A percentile compares a stretch with the other conserved stretches of the same genome.
phyloP scores from a whole-genome alignment of 2,113 vertebrate species.

The Protobothrops mucrosquamatus region DNA sequence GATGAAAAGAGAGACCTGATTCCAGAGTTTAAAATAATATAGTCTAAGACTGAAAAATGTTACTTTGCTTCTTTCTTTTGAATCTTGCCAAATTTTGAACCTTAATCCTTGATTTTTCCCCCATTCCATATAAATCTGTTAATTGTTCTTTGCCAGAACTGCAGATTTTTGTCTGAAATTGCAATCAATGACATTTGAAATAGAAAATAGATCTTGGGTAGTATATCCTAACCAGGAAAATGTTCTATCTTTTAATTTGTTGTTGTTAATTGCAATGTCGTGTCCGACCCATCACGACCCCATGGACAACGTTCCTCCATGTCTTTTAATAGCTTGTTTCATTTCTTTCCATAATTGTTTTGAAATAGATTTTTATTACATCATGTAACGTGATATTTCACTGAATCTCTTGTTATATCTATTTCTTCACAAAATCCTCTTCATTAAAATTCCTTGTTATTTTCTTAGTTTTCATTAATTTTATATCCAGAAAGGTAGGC shows the following conservation, averaged over 20 bases:
- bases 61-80: background rate
- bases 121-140: background rate
- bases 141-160: background rate
- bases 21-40: background rate
- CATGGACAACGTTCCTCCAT: too few species aligned
- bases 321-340: too few species aligned
- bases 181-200: background rate
- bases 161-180: background rate
- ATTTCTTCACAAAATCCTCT: background rate
- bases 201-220: background rate
- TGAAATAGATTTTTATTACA: background rate
- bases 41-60: background rate
- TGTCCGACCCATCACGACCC: too few species aligned
- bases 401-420: background rate
- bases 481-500: background rate
- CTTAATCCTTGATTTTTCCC: background rate
- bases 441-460: background rate
- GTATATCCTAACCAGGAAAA: background rate
- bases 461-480: background rate
- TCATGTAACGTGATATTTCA: background rate
- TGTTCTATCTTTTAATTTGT: background rate
- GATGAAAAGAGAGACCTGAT: background rate
- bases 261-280: too few species aligned
- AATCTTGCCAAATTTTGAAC: background rate
- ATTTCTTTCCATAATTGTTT: background rate